Evolutionary conservation across 2,888 invertebrate genomes (phyloP), one percentile per base, ranked within the genome.

Genomic region (Kuschelorhynchus macadamiae): DNA sequence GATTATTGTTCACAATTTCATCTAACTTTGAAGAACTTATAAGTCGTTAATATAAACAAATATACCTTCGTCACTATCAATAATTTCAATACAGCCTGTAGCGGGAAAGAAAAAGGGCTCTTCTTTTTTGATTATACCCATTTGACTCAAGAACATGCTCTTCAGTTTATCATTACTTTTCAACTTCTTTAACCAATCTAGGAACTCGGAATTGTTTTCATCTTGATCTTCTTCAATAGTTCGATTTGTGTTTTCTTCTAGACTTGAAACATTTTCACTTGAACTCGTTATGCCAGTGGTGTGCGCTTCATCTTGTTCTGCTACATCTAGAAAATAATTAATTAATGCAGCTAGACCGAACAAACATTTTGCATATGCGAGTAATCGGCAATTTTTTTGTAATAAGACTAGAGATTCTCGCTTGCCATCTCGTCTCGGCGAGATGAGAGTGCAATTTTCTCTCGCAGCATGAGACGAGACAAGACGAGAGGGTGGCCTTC

Each of bases 41-140:
- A n/a, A n/a, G n/a, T n/a, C n/a, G n/a, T n/a, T n/a, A n/a, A n/a
- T n/a, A n/a, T n/a, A 18, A 16, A 16, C 14, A 12, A 12, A 25
- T 30, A 20, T 41, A 67, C 67, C 67, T 32, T 68, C 68, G 42
- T 68, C 68, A 11, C 68, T 68, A 57, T 68, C 68, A 4, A 52
- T 39, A 47, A 68, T 68, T 47, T 68, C 68, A 16, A 68, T 68
- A 2, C 44, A 59, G 33, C 52, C 59, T 2, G 44, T 36, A 8
- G 32, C n/a, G n/a, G n/a, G 12, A 7, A 8, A 8, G 3, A 36
- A 39, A 18, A 5, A 0, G 4, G 56, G 25, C 14, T 33, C 50
- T 14, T 56, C 57, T 12, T 57, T 68, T 5, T 57, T 50, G 14
- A 59, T 53, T 8, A 67, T 57, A 9, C 67, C 62, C 67, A 67